Percentiles rank a stretch among this genome's conserved stretches.
Evolutionary conservation across 1,140 invertebrate species (phyloP).

Genomic region (Stratiolaelaps scimitus): DNA sequence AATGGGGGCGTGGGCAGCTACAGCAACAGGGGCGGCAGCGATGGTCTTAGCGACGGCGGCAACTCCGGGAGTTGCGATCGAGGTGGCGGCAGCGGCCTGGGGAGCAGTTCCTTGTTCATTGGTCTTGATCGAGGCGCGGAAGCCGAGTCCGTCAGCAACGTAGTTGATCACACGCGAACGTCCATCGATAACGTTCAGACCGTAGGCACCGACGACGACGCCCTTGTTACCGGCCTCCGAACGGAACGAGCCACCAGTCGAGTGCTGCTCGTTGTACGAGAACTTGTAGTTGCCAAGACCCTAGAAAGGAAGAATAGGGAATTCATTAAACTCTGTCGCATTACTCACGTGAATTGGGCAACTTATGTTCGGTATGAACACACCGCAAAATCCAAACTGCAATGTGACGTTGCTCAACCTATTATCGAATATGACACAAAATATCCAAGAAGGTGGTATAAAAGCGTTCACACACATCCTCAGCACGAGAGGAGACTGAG

Average conservation of each 20-base stretch:
- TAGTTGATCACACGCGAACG: slow-evolving; percentile 38
- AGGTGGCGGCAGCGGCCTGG: slow-evolving; percentile 31
- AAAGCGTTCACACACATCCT: background rate
- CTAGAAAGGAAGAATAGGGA: background rate
- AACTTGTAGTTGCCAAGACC: slow-evolving; percentile 37
- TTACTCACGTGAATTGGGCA: too few relatives aligned
- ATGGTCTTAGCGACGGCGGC: slow-evolving; percentile 16
- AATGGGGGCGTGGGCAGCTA: background rate
- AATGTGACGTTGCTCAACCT: too few relatives aligned
- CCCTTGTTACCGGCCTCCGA: slow-evolving; percentile 34
- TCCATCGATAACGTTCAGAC: slow-evolving; percentile 37
- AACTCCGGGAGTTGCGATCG: slow-evolving; percentile 5
- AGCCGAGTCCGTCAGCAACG: slow-evolving; percentile 38
- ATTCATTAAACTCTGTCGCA: too few relatives aligned
- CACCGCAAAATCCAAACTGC: too few relatives aligned
- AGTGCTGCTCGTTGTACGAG: slow-evolving; percentile 38
- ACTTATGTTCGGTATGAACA: too few relatives aligned
- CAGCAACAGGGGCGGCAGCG: too few relatives aligned
- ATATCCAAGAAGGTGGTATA: too few relatives aligned
- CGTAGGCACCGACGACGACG: slow-evolving; percentile 36
- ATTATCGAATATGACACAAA: too few relatives aligned
- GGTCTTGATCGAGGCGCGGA: slow-evolving; percentile 36
- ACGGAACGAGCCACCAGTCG: slow-evolving; percentile 38
- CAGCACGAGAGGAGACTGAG: slow-evolving; percentile 6
- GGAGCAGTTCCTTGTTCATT: slow-evolving; percentile 35